Evolutionary conservation across 2,797 vertebrate genomes (phyloP).

Genomic region (Acanthurus tractus): DNA sequence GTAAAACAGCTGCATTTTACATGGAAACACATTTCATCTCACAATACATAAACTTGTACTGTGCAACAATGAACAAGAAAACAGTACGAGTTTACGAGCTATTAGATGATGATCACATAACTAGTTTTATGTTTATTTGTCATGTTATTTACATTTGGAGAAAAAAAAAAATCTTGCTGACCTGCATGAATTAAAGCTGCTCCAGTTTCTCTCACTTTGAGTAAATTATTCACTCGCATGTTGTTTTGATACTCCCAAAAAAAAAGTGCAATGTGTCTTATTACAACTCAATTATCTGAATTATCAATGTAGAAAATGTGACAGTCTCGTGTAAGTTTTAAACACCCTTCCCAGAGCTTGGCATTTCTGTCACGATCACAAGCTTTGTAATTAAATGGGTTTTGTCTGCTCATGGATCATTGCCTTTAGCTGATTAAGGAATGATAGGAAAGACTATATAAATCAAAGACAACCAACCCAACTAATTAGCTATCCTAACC

Average conservation of each 20-base stretch:
- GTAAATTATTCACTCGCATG: conserved; percentile 47
- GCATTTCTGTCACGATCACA: conserved; percentile 73
- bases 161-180: conserved; percentile 4
- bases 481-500: conserved; percentile 83
- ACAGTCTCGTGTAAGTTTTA: conserved; percentile 70
- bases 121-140: conserved; percentile 3
- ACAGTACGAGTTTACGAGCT: background rate
- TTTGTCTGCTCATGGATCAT: conserved; percentile 79
- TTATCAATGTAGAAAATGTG: conserved; percentile 77
- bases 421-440: conserved; percentile 82
- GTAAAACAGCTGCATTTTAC: conserved; percentile 6
- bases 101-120: background rate
- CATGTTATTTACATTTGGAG: conserved; percentile 18
- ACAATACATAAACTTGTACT: background rate
- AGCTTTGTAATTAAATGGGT: conserved; percentile 81
- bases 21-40: background rate
- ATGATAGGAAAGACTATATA: conserved; percentile 79
- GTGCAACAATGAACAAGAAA: background rate
- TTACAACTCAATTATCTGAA: conserved; percentile 80
- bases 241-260: conserved; percentile 62
- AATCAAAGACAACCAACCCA: conserved; percentile 85
- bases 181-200: conserved; percentile 43
- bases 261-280: conserved; percentile 70
- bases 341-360: conserved; percentile 67
- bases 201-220: conserved; percentile 26